phyloP scores from a whole-genome alignment of 2,797 vertebrate species.

The Eleutherodactylus coqui region DNA sequence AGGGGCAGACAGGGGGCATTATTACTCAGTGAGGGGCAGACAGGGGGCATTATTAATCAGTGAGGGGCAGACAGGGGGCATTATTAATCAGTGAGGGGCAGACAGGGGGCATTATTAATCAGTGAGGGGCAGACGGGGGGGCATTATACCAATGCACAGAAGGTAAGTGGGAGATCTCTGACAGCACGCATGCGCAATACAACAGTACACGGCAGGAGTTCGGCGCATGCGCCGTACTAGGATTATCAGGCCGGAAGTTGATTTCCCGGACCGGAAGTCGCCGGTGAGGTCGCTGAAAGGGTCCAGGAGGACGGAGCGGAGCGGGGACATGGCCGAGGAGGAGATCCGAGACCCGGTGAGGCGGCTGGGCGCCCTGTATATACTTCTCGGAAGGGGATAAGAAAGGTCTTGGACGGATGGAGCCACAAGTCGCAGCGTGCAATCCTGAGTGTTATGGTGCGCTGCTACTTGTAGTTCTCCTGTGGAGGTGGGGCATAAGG shows the following conservation, averaged over 20 bases:
- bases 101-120: too few species aligned
- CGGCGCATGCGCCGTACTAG: not conserved
- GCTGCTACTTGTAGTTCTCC: not conserved
- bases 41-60: too few species aligned
- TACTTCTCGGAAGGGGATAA: not conserved
- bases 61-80: too few species aligned
- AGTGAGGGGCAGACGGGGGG: too few species aligned
- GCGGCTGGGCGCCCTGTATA: not conserved
- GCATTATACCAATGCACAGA: too few species aligned
- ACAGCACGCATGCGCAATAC: not conserved
- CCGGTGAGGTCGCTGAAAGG: not conserved
- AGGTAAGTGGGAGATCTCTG: too few species aligned
- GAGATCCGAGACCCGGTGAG: conserved; percentile 44
- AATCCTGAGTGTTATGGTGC: too few species aligned
- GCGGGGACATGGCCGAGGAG: conserved; percentile 39
- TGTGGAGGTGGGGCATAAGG: not conserved
- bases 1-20: too few species aligned
- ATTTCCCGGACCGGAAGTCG: not conserved
- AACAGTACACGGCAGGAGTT: not conserved
- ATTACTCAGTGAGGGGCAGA: too few species aligned
- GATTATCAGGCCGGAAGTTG: not conserved
- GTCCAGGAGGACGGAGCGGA: not conserved
- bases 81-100: too few species aligned
- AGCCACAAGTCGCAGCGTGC: too few species aligned
- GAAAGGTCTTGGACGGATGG: too few species aligned